phyloP scores from a whole-genome alignment of 2,888 invertebrate species.

The Aplocera efformata region DNA sequence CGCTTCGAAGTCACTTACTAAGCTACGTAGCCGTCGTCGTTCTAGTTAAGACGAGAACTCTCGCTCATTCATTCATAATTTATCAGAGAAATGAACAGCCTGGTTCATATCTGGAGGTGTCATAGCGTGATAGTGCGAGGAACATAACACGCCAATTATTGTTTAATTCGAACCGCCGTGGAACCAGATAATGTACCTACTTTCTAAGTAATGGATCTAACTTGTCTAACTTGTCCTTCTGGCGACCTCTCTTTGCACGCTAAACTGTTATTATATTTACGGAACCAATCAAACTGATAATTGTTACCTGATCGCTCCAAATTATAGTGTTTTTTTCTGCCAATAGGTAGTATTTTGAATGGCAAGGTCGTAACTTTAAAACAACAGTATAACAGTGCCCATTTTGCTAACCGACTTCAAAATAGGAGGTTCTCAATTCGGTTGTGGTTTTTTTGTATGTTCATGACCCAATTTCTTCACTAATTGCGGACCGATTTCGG shows the following conservation, averaged over 20 bases:
- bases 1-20: too few species aligned
- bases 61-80: too few species aligned
- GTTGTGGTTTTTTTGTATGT: too few species aligned
- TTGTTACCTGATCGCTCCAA: slow-evolving; percentile 29
- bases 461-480: too few species aligned
- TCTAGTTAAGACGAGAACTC: too few species aligned
- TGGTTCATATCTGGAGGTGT: slow-evolving; percentile 14
- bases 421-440: too few species aligned
- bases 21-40: too few species aligned
- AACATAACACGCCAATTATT: slow-evolving; percentile 38
- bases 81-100: background rate
- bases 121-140: slow-evolving; percentile 19
- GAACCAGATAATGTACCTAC: slow-evolving; percentile 27
- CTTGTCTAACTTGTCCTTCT: slow-evolving; percentile 49
- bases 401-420: too few species aligned
- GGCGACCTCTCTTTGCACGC: slow-evolving; percentile 34
- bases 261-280: slow-evolving; percentile 32
- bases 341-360: slow-evolving; percentile 3
- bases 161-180: slow-evolving; percentile 42
- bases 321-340: slow-evolving; percentile 18
- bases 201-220: slow-evolving; percentile 37
- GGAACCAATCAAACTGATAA: slow-evolving; percentile 36
- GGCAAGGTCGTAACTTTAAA: slow-evolving; percentile 15
- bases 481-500: too few species aligned
- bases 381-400: too few species aligned